These are phyloP conservation scores for Drosophila sp. DNA, from an alignment of 1,140 invertebrate genomes.

Conservation along the genomic window DNA sequence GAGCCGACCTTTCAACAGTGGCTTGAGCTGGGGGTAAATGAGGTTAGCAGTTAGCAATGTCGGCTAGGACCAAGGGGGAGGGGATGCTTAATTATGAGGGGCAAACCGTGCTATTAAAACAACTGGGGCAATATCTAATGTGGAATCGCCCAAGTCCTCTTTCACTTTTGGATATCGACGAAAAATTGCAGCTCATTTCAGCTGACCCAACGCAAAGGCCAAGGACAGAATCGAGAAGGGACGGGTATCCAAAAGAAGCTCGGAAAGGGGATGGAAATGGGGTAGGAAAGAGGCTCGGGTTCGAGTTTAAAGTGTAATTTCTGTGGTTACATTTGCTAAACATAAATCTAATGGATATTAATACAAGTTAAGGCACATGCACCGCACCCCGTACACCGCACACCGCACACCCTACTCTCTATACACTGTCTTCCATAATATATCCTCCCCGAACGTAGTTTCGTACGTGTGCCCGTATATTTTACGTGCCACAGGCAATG, in stretches of 20 bases:
- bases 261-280: background rate
- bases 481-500: constrained; percentile 60
- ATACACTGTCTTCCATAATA: background rate
- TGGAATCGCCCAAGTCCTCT: constrained; percentile 8
- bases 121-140: constrained; percentile 72
- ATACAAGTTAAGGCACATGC: constrained; percentile 67
- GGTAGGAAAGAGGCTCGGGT: background rate
- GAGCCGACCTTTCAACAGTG: constrained; percentile 53
- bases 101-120: constrained; percentile 76
- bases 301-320: constrained; percentile 79
- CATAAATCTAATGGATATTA: constrained; percentile 83
- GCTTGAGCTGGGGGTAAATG: constrained; percentile 12
- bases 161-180: constrained; percentile 71
- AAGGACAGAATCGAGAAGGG: background rate
- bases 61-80: background rate
- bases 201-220: background rate
- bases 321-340: constrained; percentile 80
- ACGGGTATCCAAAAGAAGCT: too few relatives aligned
- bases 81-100: constrained; percentile 71
- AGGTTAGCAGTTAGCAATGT: constrained; percentile 5
- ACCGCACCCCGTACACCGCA: background rate
- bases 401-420: background rate
- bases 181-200: constrained; percentile 70
- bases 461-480: constrained; percentile 74
- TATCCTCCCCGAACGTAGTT: background rate